Evolutionary conservation across 1,140 invertebrate species (phyloP), one percentile per base, ranked within the genome.

Genomic region (Pseudoatta argentina): DNA sequence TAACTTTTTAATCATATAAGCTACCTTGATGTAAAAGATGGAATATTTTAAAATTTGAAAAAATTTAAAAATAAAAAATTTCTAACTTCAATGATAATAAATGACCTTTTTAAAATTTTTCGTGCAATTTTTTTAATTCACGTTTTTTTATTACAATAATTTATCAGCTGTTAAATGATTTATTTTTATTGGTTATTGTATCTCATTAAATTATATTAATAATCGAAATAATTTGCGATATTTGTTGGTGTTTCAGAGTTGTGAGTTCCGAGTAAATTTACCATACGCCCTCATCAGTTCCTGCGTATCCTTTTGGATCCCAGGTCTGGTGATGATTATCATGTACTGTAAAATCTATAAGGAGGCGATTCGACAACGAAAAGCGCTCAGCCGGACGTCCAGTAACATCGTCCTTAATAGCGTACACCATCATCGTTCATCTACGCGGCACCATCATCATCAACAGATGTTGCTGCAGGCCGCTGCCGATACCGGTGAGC

Each of bases 251-350:
- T 67, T 82, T 53, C 92, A 94, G 94, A 87, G 91, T 30, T 99
- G 98, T 93, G 96, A 96, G 5, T 99, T 99, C 93, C 97, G 98
- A 91, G 98, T 98, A 8, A 99, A 99, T 94, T 97, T 97, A 94
- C 96, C 97, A 24, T 99, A 99, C 93, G 98, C 98, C 0, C 96
- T 99, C 59, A 97, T 99, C 85, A 99, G 98, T 21, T 99, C 98
- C 64, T 98, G 97, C 82, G 97, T 99, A 14, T 99, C 98, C 12
- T 99, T 99, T 94, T 99, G 98, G 98, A 98, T 99, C 92, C 98
- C 98, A 2, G 98, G 98, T 89, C 94, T 98, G 76, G 98, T 99
- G 51, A 99, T 99, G 98, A 97, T 99, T 79, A 97, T 97, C 64
- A 98, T 99, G 96, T 99, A 99, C 94, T 98, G 96, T 95, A 96